phyloP scores from a whole-genome alignment of 2,113 vertebrate genomes.

The Suncus etruscus region DNA sequence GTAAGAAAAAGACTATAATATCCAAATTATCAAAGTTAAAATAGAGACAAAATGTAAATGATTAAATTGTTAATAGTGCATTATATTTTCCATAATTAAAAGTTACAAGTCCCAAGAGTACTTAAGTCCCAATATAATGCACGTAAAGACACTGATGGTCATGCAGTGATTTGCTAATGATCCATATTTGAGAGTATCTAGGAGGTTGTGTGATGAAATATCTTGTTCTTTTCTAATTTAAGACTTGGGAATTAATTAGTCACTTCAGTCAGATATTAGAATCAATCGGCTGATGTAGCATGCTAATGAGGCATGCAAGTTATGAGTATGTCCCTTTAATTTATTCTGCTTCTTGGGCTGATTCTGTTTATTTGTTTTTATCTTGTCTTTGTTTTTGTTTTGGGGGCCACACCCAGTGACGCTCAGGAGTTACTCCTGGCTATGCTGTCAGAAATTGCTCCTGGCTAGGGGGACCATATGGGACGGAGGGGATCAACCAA shows the following conservation, averaged over 20 bases:
- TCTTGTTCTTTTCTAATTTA: conserved; percentile 62
- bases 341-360: conserved; percentile 54
- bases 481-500: no score
- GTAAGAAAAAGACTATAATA: neutral
- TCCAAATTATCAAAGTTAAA: conserved; percentile 13
- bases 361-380: neutral
- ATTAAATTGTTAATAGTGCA: conserved; percentile 37
- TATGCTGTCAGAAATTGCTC: no score
- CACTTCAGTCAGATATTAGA: conserved; percentile 63
- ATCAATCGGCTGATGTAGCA: conserved; percentile 41
- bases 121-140: conserved; percentile 8
- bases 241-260: conserved; percentile 51
- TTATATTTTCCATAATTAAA: conserved; percentile 23
- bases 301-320: conserved; percentile 58
- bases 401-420: no score
- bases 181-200: neutral
- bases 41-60: neutral
- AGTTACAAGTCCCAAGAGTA: neutral
- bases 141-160: conserved; percentile 9
- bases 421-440: no score
- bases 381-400: no score
- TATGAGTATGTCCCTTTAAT: neutral
- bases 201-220: conserved; percentile 42
- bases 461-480: no score
- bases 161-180: conserved; percentile 40